These are phyloP conservation scores for Tetragnatha montana DNA, from an alignment of 2,888 invertebrate species.

Conservation along the genomic window DNA sequence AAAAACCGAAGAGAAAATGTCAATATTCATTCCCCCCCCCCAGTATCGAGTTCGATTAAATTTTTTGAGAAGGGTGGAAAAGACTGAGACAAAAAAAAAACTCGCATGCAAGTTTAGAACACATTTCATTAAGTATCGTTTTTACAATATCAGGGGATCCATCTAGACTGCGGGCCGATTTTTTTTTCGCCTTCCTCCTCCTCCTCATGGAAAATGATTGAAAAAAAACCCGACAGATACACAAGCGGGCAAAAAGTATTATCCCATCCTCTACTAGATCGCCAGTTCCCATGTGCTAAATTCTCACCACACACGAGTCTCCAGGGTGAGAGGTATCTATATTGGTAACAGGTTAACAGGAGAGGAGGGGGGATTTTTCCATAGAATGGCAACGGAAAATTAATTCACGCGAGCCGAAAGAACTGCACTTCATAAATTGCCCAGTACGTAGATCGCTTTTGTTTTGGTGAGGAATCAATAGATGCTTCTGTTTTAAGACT, in stretches of 20 bases:
- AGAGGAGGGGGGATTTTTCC: conserved; percentile 8
- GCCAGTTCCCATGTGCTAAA: conserved; percentile 58
- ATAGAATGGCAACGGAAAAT: conserved; percentile 53
- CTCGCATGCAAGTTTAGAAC: conserved; percentile 43
- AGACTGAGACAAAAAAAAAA: neutral
- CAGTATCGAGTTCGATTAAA: conserved; percentile 53
- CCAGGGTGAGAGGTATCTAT: conserved; percentile 33
- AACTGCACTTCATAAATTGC: conserved; percentile 40
- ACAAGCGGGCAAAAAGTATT: conserved; percentile 49
- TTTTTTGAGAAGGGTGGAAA: neutral
- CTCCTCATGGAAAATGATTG: conserved; percentile 53
- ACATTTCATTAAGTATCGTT: conserved; percentile 62
- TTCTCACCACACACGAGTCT: conserved; percentile 48
- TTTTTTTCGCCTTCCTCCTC: conserved; percentile 23
- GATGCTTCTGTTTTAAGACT: conserved; percentile 2
- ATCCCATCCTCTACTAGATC: conserved; percentile 53
- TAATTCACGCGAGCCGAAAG: conserved; percentile 61
- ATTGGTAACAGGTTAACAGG: conserved; percentile 63
- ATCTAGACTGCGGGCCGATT: neutral
- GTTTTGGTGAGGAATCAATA: conserved; percentile 40
- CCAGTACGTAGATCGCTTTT: conserved; percentile 30
- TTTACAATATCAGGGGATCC: conserved; percentile 40
- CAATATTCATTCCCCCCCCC: conserved; percentile 50
- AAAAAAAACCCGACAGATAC: conserved; percentile 40
- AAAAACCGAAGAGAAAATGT: conserved; percentile 52